These are phyloP conservation scores for Nerophis lumbriciformis DNA, from an alignment of 2,113 vertebrate species.

Conservation along the genomic window DNA sequence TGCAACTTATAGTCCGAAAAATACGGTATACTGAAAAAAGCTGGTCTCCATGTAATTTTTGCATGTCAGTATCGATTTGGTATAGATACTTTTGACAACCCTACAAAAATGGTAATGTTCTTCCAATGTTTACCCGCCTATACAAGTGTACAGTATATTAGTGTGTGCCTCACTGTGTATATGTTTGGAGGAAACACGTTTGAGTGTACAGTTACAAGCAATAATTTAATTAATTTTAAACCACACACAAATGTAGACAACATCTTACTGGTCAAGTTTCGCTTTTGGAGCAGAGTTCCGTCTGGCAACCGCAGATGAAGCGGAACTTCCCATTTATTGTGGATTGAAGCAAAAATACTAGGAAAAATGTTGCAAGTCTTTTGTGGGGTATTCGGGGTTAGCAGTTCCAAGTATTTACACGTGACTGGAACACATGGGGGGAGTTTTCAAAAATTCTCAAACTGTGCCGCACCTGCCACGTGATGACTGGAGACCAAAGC, in stretches of 20 bases:
- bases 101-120: too few relatives aligned
- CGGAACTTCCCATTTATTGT: constrained; percentile 22
- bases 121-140: too few relatives aligned
- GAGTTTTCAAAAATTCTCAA: background rate
- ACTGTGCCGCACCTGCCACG: background rate
- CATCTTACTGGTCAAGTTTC: constrained; percentile 26
- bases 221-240: constrained; percentile 11
- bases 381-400: constrained; percentile 21
- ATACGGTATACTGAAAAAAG: too few relatives aligned
- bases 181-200: too few relatives aligned
- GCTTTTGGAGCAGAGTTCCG: constrained; percentile 38
- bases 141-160: too few relatives aligned
- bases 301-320: constrained; percentile 24
- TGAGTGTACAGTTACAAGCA: constrained; percentile 5
- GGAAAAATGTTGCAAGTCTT: constrained; percentile 27
- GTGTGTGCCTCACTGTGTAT: too few relatives aligned
- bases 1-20: too few relatives aligned
- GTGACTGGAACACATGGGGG: background rate
- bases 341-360: constrained; percentile 13
- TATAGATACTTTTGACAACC: too few relatives aligned
- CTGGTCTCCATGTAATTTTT: too few relatives aligned
- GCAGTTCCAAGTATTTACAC: background rate
- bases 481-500: background rate
- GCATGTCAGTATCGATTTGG: too few relatives aligned
- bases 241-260: background rate